Evolutionary conservation across 1,140 invertebrate species (phyloP).

Genomic region (Tetramorium simillimum): DNA sequence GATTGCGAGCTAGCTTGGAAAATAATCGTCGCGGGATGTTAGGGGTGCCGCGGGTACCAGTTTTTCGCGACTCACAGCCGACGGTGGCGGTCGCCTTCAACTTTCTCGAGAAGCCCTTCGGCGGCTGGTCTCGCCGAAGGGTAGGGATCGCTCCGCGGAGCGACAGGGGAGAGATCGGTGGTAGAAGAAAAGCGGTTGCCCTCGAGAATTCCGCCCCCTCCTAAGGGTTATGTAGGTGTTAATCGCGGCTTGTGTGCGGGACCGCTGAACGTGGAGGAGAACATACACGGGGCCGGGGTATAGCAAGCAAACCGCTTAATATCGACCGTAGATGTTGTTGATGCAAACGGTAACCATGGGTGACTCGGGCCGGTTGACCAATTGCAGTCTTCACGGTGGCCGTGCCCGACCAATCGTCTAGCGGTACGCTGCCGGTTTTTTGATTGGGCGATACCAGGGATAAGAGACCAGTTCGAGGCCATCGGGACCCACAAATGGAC

Average conservation of each 20-base stretch:
- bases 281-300: constrained; percentile 52
- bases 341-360: constrained; percentile 84
- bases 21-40: constrained; percentile 43
- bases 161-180: neutral
- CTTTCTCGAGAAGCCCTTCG: constrained; percentile 16
- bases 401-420: constrained; percentile 80
- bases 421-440: constrained; percentile 80
- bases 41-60: neutral
- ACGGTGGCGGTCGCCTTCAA: neutral
- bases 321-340: constrained; percentile 84
- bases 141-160: constrained; percentile 15
- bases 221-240: constrained; percentile 65
- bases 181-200: constrained; percentile 66
- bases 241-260: constrained; percentile 62
- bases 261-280: constrained; percentile 26
- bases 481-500: constrained; percentile 79
- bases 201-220: constrained; percentile 63
- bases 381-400: constrained; percentile 82
- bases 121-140: neutral
- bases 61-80: constrained; percentile 15
- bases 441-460: constrained; percentile 84
- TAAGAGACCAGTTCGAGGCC: constrained; percentile 84
- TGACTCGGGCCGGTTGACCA: constrained; percentile 80
- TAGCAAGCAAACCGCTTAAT: constrained; percentile 69
- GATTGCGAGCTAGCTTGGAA: constrained; percentile 1